Base-by-base conservation (phyloP, 2,113 vertebrate genomes). In the Phylloscopus trochilus region DNA sequence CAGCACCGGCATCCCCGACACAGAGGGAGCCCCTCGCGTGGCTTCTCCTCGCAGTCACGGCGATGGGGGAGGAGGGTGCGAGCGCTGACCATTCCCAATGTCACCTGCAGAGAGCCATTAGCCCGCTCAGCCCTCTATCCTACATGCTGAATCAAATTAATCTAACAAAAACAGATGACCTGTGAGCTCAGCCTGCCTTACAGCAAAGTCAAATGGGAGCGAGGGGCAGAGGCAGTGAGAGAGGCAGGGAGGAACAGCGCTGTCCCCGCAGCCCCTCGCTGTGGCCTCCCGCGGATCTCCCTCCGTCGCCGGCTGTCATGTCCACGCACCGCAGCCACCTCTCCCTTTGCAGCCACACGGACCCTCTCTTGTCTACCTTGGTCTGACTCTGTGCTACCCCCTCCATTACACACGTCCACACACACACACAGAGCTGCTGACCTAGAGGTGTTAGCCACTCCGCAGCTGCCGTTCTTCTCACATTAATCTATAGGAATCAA, bases 401-500 rank as follows among this genome's bases (percentile, higher is more conserved):
- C 92, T 94, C 85, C 89, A 43, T 83, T 28, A 16, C 87, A 33
- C 33, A 43, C 26, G 3, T 89, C 27, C 62, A 23, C 82, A 74
- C 78, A 3, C 77, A 46, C 92, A 51, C 93, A 77, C 79, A 62
- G 93, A 94, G 97, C 97, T 96, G 96, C 97, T 97, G 97, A 97
- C 97, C 97, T 96, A 89, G 98, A 98, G 97, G 97, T 97, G 97
- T 97, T 96, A 97, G 97, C 97, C 95, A 96, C 96, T 97, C 97
- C 79, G 87, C 98, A 98, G 98, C 98, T 98, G 98, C 97, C 93
- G 94, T 98, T 97, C 97, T 97, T 98, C 98, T 98, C 98, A 98
- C 98, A 98, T 98, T 98, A 98, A 98, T 98, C 98, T 97, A 98
- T 98, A 97, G 96, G 97, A 98, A 98, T 98, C 98, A 98, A 98